These are phyloP conservation scores for Volucella bombylans DNA, from an alignment of 2,888 invertebrate species.

Conservation along the genomic window DNA sequence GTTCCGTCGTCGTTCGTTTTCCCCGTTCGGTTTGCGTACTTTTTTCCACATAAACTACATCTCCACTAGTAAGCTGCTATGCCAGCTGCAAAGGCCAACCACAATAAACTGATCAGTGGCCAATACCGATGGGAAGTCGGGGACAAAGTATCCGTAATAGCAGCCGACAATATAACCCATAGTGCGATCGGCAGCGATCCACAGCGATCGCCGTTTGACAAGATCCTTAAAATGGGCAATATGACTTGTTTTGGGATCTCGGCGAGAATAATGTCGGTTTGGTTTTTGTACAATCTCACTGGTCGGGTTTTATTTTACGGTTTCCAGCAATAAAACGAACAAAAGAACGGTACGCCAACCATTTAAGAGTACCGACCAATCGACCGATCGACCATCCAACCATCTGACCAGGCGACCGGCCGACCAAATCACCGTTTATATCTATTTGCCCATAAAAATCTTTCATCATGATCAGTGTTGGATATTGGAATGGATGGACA, in stretches of 20 bases:
- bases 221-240: conserved; percentile 78
- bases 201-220: conserved; percentile 70
- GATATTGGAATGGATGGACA: conserved; percentile 6
- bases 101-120: neutral
- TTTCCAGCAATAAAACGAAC: conserved; percentile 23
- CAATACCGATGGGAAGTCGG: conserved; percentile 16
- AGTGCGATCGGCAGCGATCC: conserved; percentile 40
- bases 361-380: neutral
- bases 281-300: conserved; percentile 60
- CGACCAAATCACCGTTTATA: conserved; percentile 55
- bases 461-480: conserved; percentile 59
- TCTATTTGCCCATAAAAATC: conserved; percentile 70
- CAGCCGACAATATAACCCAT: conserved; percentile 37
- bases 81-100: neutral
- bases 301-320: conserved; percentile 54
- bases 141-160: conserved; percentile 32
- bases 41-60: conserved; percentile 42
- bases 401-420: too few species aligned
- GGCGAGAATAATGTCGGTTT: conserved; percentile 74
- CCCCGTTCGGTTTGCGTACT: conserved; percentile 5
- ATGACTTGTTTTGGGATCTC: conserved; percentile 76
- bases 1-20: too few species aligned
- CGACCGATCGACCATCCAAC: too few species aligned
- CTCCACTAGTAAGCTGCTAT: conserved; percentile 1
- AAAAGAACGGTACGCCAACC: conserved; percentile 37